Evolutionary conservation across 2,888 invertebrate genomes (phyloP).

Genomic region (Drosophila siamana): DNA sequence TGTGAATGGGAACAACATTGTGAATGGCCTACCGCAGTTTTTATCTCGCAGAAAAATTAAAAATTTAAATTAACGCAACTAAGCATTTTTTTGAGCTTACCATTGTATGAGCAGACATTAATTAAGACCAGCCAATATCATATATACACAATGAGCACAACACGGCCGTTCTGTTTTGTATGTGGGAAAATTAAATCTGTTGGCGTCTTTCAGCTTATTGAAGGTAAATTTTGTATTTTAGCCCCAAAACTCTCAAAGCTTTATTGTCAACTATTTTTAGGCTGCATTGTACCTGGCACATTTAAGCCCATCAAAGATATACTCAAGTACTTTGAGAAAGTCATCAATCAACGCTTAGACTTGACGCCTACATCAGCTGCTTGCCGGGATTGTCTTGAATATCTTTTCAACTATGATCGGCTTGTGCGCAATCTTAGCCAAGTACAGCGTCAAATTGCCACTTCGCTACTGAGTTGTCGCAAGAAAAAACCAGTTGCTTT

Average conservation of each 20-base stretch:
- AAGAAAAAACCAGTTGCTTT: constrained; percentile 37
- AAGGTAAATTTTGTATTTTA: constrained; percentile 15
- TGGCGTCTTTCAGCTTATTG: constrained; percentile 64
- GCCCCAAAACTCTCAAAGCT: background rate
- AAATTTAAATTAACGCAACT: background rate
- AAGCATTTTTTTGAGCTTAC: background rate
- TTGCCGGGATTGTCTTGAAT: constrained; percentile 68
- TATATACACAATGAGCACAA: constrained; percentile 30
- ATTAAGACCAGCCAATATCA: background rate
- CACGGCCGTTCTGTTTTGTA: constrained; percentile 64
- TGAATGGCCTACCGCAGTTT: constrained; percentile 2
- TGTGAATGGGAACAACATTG: constrained; percentile 15
- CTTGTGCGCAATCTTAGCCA: constrained; percentile 70
- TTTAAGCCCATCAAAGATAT: constrained; percentile 71
- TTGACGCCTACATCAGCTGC: constrained; percentile 62
- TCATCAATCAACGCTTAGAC: constrained; percentile 65
- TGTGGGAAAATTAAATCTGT: constrained; percentile 68
- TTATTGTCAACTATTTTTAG: constrained; percentile 33
- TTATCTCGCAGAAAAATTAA: constrained; percentile 10
- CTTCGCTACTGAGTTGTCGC: constrained; percentile 60
- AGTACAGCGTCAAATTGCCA: constrained; percentile 69
- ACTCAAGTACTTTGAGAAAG: constrained; percentile 66
- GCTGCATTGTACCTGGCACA: constrained; percentile 68
- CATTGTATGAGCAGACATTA: background rate
- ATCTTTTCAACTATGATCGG: constrained; percentile 69